phyloP scores from a whole-genome alignment of 2,113 vertebrate genomes.

The Gopherus evgoodei region DNA sequence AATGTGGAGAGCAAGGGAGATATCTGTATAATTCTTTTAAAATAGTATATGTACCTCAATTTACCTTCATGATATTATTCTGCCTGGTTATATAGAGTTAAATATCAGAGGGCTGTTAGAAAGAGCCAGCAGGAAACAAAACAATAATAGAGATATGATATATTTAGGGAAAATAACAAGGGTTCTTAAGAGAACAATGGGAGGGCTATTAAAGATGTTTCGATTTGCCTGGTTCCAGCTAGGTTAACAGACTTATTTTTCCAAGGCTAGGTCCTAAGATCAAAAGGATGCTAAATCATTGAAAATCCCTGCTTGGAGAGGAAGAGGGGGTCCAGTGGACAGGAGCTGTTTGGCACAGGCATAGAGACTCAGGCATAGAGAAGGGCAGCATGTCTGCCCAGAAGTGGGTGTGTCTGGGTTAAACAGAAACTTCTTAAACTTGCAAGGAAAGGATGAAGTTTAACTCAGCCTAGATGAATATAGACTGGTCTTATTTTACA shows the following conservation, averaged over 20 bases:
- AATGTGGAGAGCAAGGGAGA: neutral
- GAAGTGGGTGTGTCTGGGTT: neutral
- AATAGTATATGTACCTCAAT: conserved; percentile 14
- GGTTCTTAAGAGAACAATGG: conserved; percentile 40
- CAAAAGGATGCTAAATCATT: neutral
- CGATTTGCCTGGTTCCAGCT: conserved; percentile 32
- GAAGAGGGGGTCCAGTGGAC: neutral
- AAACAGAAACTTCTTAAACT: neutral
- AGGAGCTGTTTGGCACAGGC: neutral
- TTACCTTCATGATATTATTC: conserved; percentile 38
- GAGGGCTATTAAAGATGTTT: conserved; percentile 17
- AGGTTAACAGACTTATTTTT: neutral
- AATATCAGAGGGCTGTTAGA: conserved; percentile 31
- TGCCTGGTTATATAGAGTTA: conserved; percentile 27
- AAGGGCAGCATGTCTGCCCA: neutral
- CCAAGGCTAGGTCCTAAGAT: neutral
- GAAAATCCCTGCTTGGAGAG: neutral
- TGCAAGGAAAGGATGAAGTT: neutral
- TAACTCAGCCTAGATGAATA: neutral
- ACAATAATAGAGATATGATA: conserved; percentile 25
- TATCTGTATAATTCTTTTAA: conserved; percentile 12
- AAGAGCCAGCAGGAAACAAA: conserved; percentile 38
- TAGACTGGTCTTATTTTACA: neutral
- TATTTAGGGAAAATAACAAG: conserved; percentile 57
- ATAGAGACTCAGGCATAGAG: neutral